Evolutionary conservation across 1,140 invertebrate genomes (phyloP).

Genomic region (Spodoptera litura): DNA sequence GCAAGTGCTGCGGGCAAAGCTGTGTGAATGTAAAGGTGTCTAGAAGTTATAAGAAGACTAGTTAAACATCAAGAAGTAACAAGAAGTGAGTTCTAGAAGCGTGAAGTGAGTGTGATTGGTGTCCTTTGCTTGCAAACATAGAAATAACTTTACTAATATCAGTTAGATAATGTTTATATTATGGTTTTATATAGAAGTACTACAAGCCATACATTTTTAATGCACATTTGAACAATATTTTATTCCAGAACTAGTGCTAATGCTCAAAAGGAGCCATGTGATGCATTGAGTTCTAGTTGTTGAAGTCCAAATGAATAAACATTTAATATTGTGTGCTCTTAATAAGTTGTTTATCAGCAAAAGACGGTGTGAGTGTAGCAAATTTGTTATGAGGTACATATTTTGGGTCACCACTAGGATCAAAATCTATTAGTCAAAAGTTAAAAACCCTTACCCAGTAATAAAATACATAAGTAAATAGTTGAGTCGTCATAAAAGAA

Average conservation of each 20-base stretch:
- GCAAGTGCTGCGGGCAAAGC: conserved; percentile 27
- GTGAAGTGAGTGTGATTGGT: background rate
- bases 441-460: background rate
- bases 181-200: too few species aligned
- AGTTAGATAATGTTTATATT: too few species aligned
- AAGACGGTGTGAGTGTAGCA: conserved; percentile 1
- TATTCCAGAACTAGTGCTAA: too few species aligned
- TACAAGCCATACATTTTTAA: too few species aligned
- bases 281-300: too few species aligned
- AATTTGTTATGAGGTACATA: background rate
- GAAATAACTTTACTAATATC: too few species aligned
- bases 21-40: conserved; percentile 24
- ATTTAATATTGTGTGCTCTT: too few species aligned
- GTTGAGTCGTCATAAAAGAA: too few species aligned
- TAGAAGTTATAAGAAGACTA: conserved; percentile 1
- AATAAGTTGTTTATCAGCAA: background rate
- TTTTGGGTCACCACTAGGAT: background rate
- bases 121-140: conserved; percentile 1
- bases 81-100: conserved; percentile 8
- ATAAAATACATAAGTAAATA: too few species aligned
- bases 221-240: too few species aligned
- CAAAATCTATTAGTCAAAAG: background rate
- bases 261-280: too few species aligned
- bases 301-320: too few species aligned
- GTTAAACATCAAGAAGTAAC: background rate